Conservation (phyloP, 2,113 vertebrate genomes). For the Micronycteris hirsuta region DNA sequence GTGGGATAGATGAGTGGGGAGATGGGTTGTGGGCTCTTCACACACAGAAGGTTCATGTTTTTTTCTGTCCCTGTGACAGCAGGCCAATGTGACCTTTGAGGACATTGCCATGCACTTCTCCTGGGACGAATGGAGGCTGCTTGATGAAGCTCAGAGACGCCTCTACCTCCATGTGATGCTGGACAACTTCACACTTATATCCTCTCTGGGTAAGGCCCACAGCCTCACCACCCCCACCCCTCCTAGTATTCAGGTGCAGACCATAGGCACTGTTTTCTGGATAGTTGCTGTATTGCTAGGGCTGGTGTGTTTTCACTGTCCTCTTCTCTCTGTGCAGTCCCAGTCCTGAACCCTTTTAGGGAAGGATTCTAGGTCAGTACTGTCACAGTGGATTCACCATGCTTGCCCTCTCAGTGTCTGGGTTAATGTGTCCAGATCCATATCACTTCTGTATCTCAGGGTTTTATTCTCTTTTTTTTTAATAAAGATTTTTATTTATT, state of each 20-base stretch:
- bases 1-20: not conserved
- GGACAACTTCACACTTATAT: not conserved
- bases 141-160: not conserved
- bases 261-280: not conserved
- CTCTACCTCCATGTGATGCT: not conserved
- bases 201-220: not conserved
- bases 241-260: not conserved
- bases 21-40: not conserved
- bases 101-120: not conserved
- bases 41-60: not conserved
- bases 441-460: not conserved
- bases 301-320: not conserved
- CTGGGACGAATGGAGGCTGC: not conserved
- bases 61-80: not conserved
- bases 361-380: not conserved
- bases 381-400: not conserved
- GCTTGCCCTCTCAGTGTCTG: not conserved
- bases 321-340: not conserved
- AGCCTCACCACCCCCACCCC: not conserved
- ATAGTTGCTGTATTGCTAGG: not conserved
- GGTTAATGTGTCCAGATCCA: not conserved
- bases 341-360: not conserved
- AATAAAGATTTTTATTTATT: too few relatives aligned
- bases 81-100: not conserved
- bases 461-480: too few relatives aligned